Base-by-base conservation (phyloP, 2,888 invertebrate species). In the Oscheius sp. region DNA sequence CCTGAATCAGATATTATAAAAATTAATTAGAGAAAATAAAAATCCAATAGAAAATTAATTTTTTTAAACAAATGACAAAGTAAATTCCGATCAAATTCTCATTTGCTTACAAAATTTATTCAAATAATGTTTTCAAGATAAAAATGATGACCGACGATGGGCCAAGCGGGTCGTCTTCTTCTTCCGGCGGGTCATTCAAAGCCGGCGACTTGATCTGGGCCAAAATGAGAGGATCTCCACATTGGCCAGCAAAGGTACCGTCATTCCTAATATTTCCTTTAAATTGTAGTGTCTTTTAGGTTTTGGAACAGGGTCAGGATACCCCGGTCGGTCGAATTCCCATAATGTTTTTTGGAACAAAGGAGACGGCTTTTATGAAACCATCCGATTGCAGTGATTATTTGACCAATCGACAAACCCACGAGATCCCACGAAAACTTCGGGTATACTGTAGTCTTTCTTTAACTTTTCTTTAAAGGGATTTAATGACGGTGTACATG, bases 201-300 rank as follows among this genome's bases (percentile, higher is more conserved):
- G 78, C 82, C 3, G 76, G 78, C 52, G 85, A 81, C 18, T 89
- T 97, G 72, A 93, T 97, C 0, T 98, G 97, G 97, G 97, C 97
- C 0, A 96, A 96, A 89, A 91, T 97, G 13, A 95, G 96, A 91
- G 96, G 95, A 13, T 97, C 96, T 88, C 97, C 97, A 0, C 96
- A 93, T 89, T 98, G 97, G 97, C 97, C 97, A 0, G 96, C 95
- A 0, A 97, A 97, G 90, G 90, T 85, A 58, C 18, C 13, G 12
- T 13, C 2, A 7, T 49, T 49, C 13, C 9, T 3, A 9, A 3
- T 9, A 3, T 35, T 35, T 9, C 35, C 35, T 35, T 13, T 55
- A n/a, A 58, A 64, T 77, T 3, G 9, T 35, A 3, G 3, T 35
- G 35, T 35, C n/a, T 35, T 35, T 69, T 59, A 84, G 84, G 80